phyloP scores from a whole-genome alignment of 2,113 vertebrate genomes.

The Lagopus leucura region DNA sequence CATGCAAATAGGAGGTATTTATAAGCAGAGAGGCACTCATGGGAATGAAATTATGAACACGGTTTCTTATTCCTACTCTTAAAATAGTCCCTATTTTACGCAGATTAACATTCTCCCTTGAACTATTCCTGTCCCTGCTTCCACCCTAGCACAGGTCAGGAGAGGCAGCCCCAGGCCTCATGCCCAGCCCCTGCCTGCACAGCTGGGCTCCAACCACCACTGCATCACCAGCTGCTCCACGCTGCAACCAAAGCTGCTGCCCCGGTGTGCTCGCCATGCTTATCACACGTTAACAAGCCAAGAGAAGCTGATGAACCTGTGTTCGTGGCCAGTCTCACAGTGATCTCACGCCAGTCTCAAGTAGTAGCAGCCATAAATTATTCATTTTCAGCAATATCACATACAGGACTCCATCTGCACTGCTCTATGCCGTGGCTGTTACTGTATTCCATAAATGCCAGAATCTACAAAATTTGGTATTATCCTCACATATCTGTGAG shows the following conservation, averaged over 20 bases:
- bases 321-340: neutral
- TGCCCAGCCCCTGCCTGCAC: rapidly evolving
- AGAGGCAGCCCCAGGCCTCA: neutral
- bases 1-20: conserved; percentile 12
- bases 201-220: too few relatives aligned
- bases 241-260: neutral
- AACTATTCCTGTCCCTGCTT: neutral
- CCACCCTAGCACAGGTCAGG: rapidly evolving
- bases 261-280: neutral
- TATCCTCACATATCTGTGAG: neutral
- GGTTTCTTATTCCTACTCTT: neutral
- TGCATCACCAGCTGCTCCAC: neutral
- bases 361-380: neutral
- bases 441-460: rapidly evolving
- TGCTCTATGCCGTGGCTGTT: rapidly evolving
- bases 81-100: neutral
- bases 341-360: neutral
- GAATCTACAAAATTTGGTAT: neutral
- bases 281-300: rapidly evolving
- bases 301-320: neutral
- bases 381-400: neutral
- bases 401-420: neutral
- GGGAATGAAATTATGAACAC: neutral
- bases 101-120: neutral
- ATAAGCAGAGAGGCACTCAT: neutral